Conservation (phyloP, 2,888 invertebrate genomes). For the Drosophila quasianomalipes region DNA sequence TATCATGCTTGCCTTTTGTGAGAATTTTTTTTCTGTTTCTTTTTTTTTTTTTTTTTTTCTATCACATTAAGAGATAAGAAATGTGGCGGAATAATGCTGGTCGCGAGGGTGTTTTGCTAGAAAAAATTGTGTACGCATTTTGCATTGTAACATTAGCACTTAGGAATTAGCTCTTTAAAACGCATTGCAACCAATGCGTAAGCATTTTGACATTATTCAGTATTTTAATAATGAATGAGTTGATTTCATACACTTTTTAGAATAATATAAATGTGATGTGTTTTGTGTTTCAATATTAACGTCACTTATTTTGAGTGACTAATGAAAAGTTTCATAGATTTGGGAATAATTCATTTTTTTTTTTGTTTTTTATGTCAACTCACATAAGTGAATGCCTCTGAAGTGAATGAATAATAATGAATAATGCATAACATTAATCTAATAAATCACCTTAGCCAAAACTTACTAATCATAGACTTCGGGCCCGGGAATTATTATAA, state of each 20-base stretch:
- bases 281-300: neutral
- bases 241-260: neutral
- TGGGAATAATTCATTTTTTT: neutral
- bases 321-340: neutral
- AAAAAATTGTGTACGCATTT: neutral
- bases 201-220: neutral
- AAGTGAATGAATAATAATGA: neutral
- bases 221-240: neutral
- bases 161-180: constrained; percentile 9
- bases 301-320: neutral
- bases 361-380: neutral
- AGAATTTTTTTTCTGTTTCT: neutral
- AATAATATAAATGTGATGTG: neutral
- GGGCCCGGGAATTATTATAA: neutral
- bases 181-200: constrained; percentile 1
- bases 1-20: constrained; percentile 33
- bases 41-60: neutral
- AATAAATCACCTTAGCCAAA: neutral
- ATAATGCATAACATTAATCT: neutral
- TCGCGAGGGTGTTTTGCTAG: neutral
- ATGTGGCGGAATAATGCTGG: constrained; percentile 16
- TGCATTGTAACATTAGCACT: constrained; percentile 26
- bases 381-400: neutral
- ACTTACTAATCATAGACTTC: too few relatives aligned
- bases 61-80: constrained; percentile 46